Evolutionary conservation across 2,888 invertebrate genomes (phyloP), one percentile per base, ranked within the genome.

Genomic region (Rosalia funebris): DNA sequence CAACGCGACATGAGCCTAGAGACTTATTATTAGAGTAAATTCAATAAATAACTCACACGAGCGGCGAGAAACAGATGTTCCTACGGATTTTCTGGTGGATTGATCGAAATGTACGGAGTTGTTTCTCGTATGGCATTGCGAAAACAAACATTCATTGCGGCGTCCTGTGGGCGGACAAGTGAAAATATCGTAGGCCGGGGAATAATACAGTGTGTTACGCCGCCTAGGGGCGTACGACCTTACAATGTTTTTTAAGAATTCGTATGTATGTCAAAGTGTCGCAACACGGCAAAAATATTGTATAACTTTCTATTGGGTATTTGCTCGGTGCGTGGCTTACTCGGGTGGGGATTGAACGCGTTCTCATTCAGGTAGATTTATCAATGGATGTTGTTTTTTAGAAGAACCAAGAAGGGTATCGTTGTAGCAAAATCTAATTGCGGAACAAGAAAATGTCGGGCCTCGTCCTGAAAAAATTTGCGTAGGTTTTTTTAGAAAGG

Each of bases 121-220:
- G 7, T 25, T 25, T 3, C 25, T 7, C 3, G 7, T 25, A 25
- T 25, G 25, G 25, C 25, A 7, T 25, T 7, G 25, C 4, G 7
- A 25, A 34, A 34, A 34, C 34, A n/a, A 34, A n/a, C 11, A 34
- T 34, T 34, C 11, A 34, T 11, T 2, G 34, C 2, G 34, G 10
- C 34, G 34, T 5, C 11, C 10, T 5, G 63, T 63, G 32, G 63
- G 63, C 20, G 63, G 63, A 63, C 63, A 55, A 54, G 54, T 54
- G 57, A 63, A 57, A 56, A 63, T 44, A 14, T 25, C 53, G 63
- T 63, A 54, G 63, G 63, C 52, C 37, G 63, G 50, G 11, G 47
- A 45, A 57, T 56, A 59, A 59, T 54, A 31, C 11, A 48, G 46
- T 32, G 48, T 48, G 48, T 39, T 45, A 17, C 37, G 25, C 16